phyloP scores from a whole-genome alignment of 2,888 invertebrate genomes.

The Neoaliturus tenellus region DNA sequence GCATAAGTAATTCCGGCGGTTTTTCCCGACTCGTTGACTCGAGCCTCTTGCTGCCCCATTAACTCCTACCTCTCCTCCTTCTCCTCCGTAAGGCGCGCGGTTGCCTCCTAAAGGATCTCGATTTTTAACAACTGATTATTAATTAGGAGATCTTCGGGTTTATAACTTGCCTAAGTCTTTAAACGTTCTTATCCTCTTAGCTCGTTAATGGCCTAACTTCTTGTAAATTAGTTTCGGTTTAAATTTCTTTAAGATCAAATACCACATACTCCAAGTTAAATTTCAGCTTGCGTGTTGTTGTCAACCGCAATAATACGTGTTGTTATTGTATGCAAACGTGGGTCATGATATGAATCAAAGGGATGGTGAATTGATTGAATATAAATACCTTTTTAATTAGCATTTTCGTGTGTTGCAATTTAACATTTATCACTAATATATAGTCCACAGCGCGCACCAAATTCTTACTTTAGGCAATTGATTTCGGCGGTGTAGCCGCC shows the following conservation, averaged over 20 bases:
- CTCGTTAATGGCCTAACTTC: slow-evolving; percentile 7
- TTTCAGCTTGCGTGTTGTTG: no score
- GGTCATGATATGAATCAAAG: no score
- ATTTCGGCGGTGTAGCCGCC: no score
- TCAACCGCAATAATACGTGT: no score
- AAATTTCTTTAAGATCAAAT: not conserved
- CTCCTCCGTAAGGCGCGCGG: not conserved
- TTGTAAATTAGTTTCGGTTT: slow-evolving; percentile 4
- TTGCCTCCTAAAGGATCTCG: slow-evolving; percentile 30
- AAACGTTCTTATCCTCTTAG: slow-evolving; percentile 24
- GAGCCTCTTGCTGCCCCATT: slow-evolving; percentile 64
- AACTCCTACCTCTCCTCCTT: slow-evolving; percentile 62
- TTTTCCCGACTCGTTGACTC: slow-evolving; percentile 57
- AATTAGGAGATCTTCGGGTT: slow-evolving; percentile 10
- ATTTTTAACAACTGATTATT: slow-evolving; percentile 35
- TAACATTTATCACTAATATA: no score
- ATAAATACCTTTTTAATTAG: no score
- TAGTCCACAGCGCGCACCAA: no score
- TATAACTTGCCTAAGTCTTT: slow-evolving; percentile 26
- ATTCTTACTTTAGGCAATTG: no score
- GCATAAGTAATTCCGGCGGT: slow-evolving; percentile 65
- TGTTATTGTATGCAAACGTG: no score
- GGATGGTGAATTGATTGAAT: no score
- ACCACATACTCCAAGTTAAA: not conserved
- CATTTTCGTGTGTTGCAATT: no score